Base-by-base conservation (phyloP, 1,140 invertebrate species). In the Drosophila ironensis region DNA sequence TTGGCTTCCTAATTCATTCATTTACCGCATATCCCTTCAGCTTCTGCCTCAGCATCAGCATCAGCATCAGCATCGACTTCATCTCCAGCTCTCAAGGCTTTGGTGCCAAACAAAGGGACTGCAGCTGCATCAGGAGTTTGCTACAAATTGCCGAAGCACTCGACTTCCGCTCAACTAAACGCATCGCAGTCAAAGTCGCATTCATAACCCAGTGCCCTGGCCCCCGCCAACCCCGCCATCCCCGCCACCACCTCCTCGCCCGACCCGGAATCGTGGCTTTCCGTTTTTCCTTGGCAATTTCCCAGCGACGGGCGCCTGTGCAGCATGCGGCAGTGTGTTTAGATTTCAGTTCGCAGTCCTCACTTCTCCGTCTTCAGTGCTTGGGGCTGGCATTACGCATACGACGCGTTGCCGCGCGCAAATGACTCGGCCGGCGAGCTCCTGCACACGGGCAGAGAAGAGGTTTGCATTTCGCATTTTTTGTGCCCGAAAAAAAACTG, bases 141-240 rank as follows among this genome's bases (percentile, higher is more conserved):
- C 64, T 78, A 70, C 80, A 82, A 86, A 86, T 82, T 82, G 52
- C 69, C 70, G 69, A 82, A 82, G 80, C 80, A 77, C 78, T 78
- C 78, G 73, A 74, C 78, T 74, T 82, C 78, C 78, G 78, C 64
- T 80, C 64, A 78, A 71, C 80, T 74, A 86, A 86, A 82, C 74
- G 73, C 77, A 82, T 70, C 72, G 51, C 54, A 64, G 63, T 74
- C 63, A 48, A 68, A 71, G 57, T 61, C 44, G 50, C 50, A 63
- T 63, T 53, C 63, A 54, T 53, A 37, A 53, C 61, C 63, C 40
- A 37, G 8, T 37, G 12, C 33, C 14, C 14, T 37, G 1, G 12
- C 7, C 14, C 3, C 3, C 14, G 11, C 30, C 11, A 22, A 5
- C 5, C 46, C 42, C 40, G 59, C 17, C 24, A 16, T 17, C 5